These are phyloP conservation scores for Mesoligia furuncula DNA, from an alignment of 2,888 invertebrate species.

Conservation along the genomic window DNA sequence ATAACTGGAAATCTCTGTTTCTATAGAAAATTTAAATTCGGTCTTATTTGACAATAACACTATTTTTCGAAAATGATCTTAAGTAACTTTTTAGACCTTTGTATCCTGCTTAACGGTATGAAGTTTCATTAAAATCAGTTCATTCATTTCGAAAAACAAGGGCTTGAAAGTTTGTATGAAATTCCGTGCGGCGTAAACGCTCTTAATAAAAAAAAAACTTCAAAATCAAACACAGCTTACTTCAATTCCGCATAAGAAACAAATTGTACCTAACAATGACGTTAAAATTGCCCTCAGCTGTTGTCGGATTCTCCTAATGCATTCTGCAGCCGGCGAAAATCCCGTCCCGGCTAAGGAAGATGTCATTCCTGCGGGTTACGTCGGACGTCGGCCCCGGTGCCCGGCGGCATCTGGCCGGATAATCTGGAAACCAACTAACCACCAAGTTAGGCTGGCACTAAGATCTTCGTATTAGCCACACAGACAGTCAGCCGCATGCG, in stretches of 20 bases:
- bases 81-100: too few relatives aligned
- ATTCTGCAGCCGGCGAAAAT: constrained; percentile 2
- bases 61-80: too few relatives aligned
- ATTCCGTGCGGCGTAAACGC: too few relatives aligned
- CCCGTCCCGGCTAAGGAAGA: constrained; percentile 15
- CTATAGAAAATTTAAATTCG: too few relatives aligned
- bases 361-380: constrained; percentile 25
- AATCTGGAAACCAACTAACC: constrained; percentile 38
- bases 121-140: too few relatives aligned
- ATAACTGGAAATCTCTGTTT: too few relatives aligned
- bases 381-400: not conserved
- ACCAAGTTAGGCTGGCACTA: not conserved
- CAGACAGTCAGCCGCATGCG: constrained; percentile 5
- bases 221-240: not conserved
- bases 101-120: too few relatives aligned
- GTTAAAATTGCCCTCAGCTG: constrained; percentile 12
- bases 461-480: constrained; percentile 14
- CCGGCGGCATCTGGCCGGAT: constrained; percentile 42
- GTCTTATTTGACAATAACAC: too few relatives aligned
- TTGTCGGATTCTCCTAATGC: constrained; percentile 15
- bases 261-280: not conserved
- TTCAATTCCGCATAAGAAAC: not conserved
- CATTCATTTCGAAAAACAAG: too few relatives aligned
- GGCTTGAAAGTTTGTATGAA: too few relatives aligned
- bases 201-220: too few relatives aligned